Evolutionary conservation across 1,140 invertebrate species (phyloP).

Genomic region (Xylocopa sonorina): DNA sequence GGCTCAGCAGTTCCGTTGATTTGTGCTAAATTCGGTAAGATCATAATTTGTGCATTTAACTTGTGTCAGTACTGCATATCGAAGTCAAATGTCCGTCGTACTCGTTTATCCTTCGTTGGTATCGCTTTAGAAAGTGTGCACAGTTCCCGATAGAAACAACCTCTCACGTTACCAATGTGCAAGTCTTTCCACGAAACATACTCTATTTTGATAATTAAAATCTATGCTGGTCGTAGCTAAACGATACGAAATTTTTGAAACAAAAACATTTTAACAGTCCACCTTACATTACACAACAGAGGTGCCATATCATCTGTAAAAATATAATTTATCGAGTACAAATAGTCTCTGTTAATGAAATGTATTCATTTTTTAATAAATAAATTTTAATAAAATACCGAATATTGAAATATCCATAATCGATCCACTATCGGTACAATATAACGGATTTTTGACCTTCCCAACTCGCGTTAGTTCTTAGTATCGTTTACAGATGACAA

Average conservation of each 20-base stretch:
- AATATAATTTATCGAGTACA: background rate
- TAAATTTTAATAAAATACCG: background rate
- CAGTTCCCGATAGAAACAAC: constrained; percentile 6
- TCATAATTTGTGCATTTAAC: background rate
- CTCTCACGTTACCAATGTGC: constrained; percentile 8
- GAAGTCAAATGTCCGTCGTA: background rate
- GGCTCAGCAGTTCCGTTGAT: background rate
- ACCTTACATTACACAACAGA: background rate
- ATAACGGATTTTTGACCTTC: background rate
- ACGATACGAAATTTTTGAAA: background rate
- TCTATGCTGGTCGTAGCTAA: too few species aligned
- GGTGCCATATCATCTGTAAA: background rate
- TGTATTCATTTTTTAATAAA: background rate
- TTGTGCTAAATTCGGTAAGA: background rate
- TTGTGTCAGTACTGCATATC: background rate
- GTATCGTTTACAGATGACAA: background rate
- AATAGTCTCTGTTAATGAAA: background rate
- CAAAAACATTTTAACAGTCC: background rate
- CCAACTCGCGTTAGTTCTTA: background rate
- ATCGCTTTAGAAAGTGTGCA: constrained; percentile 22
- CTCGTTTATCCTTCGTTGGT: constrained; percentile 9
- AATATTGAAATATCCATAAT: background rate
- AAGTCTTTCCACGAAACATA: background rate
- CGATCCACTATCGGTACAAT: background rate
- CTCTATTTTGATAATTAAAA: constrained; percentile 30